Base-by-base conservation (phyloP, 2,797 vertebrate genomes). In the Florisuga fusca region DNA sequence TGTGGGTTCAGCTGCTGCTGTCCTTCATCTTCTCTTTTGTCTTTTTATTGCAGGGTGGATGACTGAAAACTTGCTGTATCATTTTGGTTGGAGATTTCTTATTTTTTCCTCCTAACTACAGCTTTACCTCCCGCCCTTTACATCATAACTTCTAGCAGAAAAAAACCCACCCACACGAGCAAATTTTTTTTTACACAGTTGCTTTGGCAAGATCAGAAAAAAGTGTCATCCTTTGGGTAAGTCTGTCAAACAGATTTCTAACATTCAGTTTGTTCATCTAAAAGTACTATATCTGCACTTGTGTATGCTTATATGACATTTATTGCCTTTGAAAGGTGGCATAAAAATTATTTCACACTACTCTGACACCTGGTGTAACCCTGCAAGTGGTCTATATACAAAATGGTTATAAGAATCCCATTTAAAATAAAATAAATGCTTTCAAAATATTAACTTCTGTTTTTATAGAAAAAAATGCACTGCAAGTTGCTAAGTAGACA, bases 201-300 rank as follows among this genome's bases (percentile, higher is more conserved):
- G 53, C 75, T 90, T 92, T 85, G 91, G 94, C 95, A 97, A 97
- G 97, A 97, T 95, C 96, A 98, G 91, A 96, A 97, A 87, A 89
- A 97, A 95, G 88, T 80, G 94, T 91, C 96, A 79, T 95, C 92
- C 87, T 87, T 73, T 91, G 73, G 90, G 84, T 92, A 92, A 80
- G 83, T 93, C 93, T 82, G 84, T 93, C 90, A 95, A 86, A 93
- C 90, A 96, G 84, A 95, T 96, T 92, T 95, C 76, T 84, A 92
- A 93, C 90, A 94, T 84, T 90, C 74, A 97, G 46, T 93, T 93
- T 88, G 59, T 90, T 93, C 84, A 94, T 92, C 94, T 91, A 61
- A 69, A 92, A 95, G 89, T 84, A 95, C 79, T 95, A 41, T 87
- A 90, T 87, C 91, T 93, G 76, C 77, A 76, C 66, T 93, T 90